Percentiles rank a stretch among this genome's conserved stretches.
These are phyloP conservation scores for Tetranychus truncatus DNA, from an alignment of 2,888 invertebrate species.

Conservation along the genomic window DNA sequence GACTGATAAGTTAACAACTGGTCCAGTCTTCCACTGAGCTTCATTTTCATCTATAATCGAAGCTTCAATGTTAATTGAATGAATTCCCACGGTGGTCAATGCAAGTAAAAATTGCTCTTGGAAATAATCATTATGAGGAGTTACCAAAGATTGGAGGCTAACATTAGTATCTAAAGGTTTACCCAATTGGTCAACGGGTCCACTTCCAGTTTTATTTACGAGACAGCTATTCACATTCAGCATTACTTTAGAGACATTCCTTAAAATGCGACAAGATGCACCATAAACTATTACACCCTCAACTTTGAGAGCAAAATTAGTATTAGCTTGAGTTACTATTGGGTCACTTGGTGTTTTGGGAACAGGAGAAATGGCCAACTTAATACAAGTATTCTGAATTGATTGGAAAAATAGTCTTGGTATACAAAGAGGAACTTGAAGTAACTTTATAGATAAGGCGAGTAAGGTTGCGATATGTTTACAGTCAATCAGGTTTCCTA, in stretches of 20 bases:
- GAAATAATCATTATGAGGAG: conserved; percentile 82
- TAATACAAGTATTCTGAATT: conserved; percentile 59
- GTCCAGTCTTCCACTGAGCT: conserved; percentile 50
- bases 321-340: conserved; percentile 59
- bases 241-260: conserved; percentile 50
- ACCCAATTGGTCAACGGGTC: not conserved
- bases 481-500: not conserved
- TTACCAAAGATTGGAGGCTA: conserved; percentile 37
- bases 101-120: conserved; percentile 71
- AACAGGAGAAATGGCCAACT: conserved; percentile 60
- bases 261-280: conserved; percentile 44
- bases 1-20: not conserved
- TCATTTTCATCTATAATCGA: conserved; percentile 57
- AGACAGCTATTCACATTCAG: conserved; percentile 49
- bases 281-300: conserved; percentile 67
- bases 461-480: conserved; percentile 28
- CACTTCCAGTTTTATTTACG: conserved; percentile 24
- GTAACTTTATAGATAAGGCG: conserved; percentile 37
- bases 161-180: conserved; percentile 5
- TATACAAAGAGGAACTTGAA: conserved; percentile 47
- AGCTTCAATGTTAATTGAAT: conserved; percentile 44
- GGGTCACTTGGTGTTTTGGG: conserved; percentile 60
- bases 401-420: conserved; percentile 67
- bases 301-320: conserved; percentile 72
- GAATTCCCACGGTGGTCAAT: conserved; percentile 42